A percentile compares a stretch with the other conserved stretches of the same genome.
Evolutionary conservation across 2,797 vertebrate genomes (phyloP).

Genomic region (Urophycis tenuis): DNA sequence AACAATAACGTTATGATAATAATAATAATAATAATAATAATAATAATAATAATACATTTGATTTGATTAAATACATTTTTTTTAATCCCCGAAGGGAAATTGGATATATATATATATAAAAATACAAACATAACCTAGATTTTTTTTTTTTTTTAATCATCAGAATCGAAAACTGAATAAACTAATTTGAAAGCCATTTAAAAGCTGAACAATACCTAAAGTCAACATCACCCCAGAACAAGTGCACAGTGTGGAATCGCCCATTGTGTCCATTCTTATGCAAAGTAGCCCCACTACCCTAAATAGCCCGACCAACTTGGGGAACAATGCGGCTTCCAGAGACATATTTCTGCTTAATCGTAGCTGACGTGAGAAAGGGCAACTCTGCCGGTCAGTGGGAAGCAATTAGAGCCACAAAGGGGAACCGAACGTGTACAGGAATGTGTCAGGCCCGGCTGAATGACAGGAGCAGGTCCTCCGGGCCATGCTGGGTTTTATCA

Average conservation of each 20-base stretch:
- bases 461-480: neutral
- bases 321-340: slow-evolving; percentile 50
- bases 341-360: slow-evolving; percentile 45
- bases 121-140: too few species aligned
- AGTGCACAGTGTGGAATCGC: slow-evolving; percentile 24
- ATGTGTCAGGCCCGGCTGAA: neutral
- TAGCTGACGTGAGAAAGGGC: slow-evolving; percentile 22
- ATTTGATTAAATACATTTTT: too few species aligned
- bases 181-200: too few species aligned
- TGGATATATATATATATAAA: too few species aligned
- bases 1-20: too few species aligned
- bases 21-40: too few species aligned
- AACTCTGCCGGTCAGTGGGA: slow-evolving; percentile 1
- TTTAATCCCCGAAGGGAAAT: too few species aligned
- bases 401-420: neutral
- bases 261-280: slow-evolving; percentile 34
- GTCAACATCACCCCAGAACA: neutral
- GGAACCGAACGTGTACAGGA: neutral
- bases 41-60: too few species aligned
- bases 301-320: slow-evolving; percentile 45
- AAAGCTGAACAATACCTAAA: neutral
- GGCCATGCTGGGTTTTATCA: neutral
- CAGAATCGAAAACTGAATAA: neutral
- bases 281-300: slow-evolving; percentile 44
- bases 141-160: too few species aligned